A percentile compares a stretch with the other conserved stretches of the same genome.
Conservation (phyloP, 2,888 invertebrate species). For the Subacronicta megacephala region DNA sequence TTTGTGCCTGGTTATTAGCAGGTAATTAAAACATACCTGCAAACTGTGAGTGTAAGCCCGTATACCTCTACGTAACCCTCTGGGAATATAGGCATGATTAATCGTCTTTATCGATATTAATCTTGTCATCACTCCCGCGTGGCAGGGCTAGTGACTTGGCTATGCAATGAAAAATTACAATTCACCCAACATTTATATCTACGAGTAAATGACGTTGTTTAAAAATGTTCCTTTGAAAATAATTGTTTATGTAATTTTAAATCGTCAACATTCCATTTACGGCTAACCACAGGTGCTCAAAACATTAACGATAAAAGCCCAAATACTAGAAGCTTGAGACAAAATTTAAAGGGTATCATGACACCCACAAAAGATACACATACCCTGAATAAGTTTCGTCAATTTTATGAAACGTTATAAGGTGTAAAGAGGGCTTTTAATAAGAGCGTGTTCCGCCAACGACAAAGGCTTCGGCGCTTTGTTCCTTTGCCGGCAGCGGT, state of each 20-base stretch:
- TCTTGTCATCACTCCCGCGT: too few species aligned
- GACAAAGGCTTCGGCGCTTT: slow-evolving; percentile 71
- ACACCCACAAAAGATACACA: slow-evolving; percentile 48
- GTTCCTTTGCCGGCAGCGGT: slow-evolving; percentile 62
- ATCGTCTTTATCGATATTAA: too few species aligned
- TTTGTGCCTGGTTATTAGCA: too few species aligned
- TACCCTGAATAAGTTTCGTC: slow-evolving; percentile 56
- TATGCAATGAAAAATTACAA: too few species aligned
- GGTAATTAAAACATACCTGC: too few species aligned
- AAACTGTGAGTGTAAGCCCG: too few species aligned
- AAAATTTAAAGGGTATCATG: slow-evolving; percentile 20
- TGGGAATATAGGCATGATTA: too few species aligned
- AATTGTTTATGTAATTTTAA: neutral
- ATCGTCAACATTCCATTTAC: slow-evolving; percentile 15
- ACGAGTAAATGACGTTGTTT: too few species aligned
- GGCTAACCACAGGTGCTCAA: slow-evolving; percentile 37
- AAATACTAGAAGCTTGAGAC: slow-evolving; percentile 21
- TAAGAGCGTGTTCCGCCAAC: slow-evolving; percentile 71
- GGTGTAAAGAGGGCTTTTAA: slow-evolving; percentile 74
- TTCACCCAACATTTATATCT: too few species aligned
- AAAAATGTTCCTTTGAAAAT: neutral
- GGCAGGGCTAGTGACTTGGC: too few species aligned
- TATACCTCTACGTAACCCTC: too few species aligned
- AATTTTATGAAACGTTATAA: slow-evolving; percentile 69
- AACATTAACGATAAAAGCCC: slow-evolving; percentile 48